A percentile compares a stretch with the other conserved stretches of the same genome.
Evolutionary conservation across 2,113 vertebrate species (phyloP).

Genomic region (Zosterops japonicus): DNA sequence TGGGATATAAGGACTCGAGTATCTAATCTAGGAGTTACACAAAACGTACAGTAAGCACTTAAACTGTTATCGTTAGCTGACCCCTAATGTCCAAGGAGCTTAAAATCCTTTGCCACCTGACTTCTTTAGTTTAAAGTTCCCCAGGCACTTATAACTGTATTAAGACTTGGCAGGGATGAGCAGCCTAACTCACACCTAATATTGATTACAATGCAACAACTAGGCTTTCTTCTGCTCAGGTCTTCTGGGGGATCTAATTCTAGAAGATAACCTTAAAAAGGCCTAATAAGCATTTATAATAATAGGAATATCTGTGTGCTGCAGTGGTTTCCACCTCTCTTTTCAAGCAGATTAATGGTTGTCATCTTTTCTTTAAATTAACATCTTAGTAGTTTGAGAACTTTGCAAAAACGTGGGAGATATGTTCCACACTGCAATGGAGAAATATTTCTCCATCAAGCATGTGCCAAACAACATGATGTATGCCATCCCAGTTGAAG

Average conservation of each 20-base stretch:
- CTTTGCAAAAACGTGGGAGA: background rate
- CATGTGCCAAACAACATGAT: background rate
- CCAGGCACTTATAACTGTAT: conserved; percentile 34
- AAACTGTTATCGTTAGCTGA: conserved; percentile 58
- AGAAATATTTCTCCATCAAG: background rate
- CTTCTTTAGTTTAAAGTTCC: conserved; percentile 50
- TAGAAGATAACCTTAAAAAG: conserved; percentile 29
- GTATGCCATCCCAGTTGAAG: background rate
- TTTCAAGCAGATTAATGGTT: conserved; percentile 11
- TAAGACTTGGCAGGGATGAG: conserved; percentile 41
- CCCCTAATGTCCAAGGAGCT: conserved; percentile 4
- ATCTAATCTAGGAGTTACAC: conserved; percentile 52
- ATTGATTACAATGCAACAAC: conserved; percentile 46
- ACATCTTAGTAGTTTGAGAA: background rate
- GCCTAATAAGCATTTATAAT: conserved; percentile 25
- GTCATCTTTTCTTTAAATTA: conserved; percentile 1
- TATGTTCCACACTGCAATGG: background rate
- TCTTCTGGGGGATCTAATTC: background rate
- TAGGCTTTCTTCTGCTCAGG: background rate
- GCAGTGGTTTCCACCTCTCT: conserved; percentile 1
- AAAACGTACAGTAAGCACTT: conserved; percentile 61
- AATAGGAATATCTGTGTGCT: background rate
- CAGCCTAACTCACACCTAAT: conserved; percentile 30
- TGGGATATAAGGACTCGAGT: conserved; percentile 34
- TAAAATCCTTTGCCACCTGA: conserved; percentile 42